Evolutionary conservation across 2,888 invertebrate genomes (phyloP), one percentile per base, ranked within the genome.

Genomic region (Oasisia sp.): DNA sequence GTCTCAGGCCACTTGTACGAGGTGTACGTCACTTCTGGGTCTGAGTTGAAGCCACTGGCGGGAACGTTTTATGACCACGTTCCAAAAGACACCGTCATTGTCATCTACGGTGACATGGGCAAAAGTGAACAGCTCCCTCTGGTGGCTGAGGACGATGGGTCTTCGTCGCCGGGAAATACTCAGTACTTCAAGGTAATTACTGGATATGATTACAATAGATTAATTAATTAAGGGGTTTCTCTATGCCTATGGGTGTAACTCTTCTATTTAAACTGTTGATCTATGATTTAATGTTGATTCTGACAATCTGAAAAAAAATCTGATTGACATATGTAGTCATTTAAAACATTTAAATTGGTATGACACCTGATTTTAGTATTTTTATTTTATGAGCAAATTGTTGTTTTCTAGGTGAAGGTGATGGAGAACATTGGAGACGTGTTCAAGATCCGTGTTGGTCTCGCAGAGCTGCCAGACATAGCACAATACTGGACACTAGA

Each of bases 61-160:
- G 32, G 32, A 32, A n/a, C 44, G 12, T 50, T 45, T 44, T 19
- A 27, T 27, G 74, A 74, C 74, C 27, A 19, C 5, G 74, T 74
- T 74, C 74, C 74, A 74, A 74, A 74, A 74, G 74, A 74, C 44
- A 50, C 45, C 14, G 91, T 95, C 89, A 94, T 94, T 92, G 94
- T 95, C 19, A 92, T 95, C 19, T 96, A 95, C 93, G 95, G 96
- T 27, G 94, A 94, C 32, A 94, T 94, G 74, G 95, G 95, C 9
- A 94, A 94, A 91, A 95, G 95, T 92, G 94, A 95, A 8, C 94
- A 94, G 89, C 38, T 93, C 11, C 92, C 90, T 32, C 89, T 93
- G n/a, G 90, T 32, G 74, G 45, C 90, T 32, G 92, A 92, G 32
- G 11, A 38, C 32, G 92, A 89, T 32, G 92, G 93, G 44, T 92